These are phyloP conservation scores for Lordiphosa stackelbergi DNA, from an alignment of 1,140 invertebrate genomes.

Conservation along the genomic window DNA sequence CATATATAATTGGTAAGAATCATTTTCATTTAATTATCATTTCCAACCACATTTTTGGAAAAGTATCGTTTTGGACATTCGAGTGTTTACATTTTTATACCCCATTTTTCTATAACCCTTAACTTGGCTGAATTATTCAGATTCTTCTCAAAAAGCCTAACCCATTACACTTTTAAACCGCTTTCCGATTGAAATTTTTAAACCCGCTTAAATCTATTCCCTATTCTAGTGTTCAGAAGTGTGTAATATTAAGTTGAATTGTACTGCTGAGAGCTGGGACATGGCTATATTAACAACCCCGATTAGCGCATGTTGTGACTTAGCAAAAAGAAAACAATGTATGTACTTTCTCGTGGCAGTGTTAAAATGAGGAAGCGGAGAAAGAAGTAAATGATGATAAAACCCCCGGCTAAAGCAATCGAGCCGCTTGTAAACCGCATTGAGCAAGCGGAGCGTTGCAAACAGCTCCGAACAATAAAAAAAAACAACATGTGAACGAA, in stretches of 20 bases:
- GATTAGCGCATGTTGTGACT: slow-evolving; percentile 50
- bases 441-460: slow-evolving; percentile 47
- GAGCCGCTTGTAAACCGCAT: slow-evolving; percentile 27
- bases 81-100: too few species aligned
- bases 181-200: not conserved
- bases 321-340: slow-evolving; percentile 66
- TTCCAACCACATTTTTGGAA: too few species aligned
- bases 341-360: slow-evolving; percentile 56
- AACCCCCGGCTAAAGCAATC: slow-evolving; percentile 8
- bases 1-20: too few species aligned
- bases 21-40: too few species aligned
- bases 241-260: slow-evolving; percentile 6
- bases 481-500: slow-evolving; percentile 61
- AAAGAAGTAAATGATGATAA: slow-evolving; percentile 10
- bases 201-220: not conserved
- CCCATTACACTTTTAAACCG: too few species aligned
- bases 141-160: too few species aligned
- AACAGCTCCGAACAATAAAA: slow-evolving; percentile 40
- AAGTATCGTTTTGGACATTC: too few species aligned
- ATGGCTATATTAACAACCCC: slow-evolving; percentile 42
- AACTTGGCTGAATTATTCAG: too few species aligned
- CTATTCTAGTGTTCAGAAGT: not conserved
- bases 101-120: too few species aligned
- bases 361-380: slow-evolving; percentile 38
- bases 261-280: slow-evolving; percentile 58